A percentile compares a stretch with the other conserved stretches of the same genome.
Conservation (phyloP, 2,797 vertebrate genomes). For the Enteromius afrohamiltoni region DNA sequence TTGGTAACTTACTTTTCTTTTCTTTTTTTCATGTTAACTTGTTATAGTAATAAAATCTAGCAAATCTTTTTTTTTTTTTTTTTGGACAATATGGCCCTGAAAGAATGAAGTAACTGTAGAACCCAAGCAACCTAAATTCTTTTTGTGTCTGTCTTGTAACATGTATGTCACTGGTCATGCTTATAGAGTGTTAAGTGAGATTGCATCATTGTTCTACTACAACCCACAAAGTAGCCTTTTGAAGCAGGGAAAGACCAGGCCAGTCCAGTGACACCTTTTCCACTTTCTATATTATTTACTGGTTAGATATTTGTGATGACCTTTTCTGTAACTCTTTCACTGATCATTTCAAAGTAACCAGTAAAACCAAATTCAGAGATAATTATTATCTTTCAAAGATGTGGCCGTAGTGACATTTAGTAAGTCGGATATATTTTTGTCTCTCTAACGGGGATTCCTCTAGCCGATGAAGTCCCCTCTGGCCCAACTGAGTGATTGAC, state of each 20-base stretch:
- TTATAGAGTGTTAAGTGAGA: neutral
- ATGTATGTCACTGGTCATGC: neutral
- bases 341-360: conserved; percentile 36
- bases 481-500: neutral
- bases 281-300: conserved; percentile 56
- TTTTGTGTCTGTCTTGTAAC: neutral
- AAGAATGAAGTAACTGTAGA: neutral
- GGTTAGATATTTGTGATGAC: conserved; percentile 57
- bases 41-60: neutral
- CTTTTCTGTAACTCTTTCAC: conserved; percentile 52
- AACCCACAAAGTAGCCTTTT: conserved; percentile 30
- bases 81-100: neutral
- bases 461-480: conserved; percentile 43
- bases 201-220: neutral
- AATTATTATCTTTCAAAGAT: conserved; percentile 47
- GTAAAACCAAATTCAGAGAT: conserved; percentile 48
- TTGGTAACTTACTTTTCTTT: neutral
- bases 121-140: no score
- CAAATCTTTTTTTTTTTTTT: neutral
- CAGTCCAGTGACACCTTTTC: conserved; percentile 37
- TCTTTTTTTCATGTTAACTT: neutral
- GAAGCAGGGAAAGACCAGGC: conserved; percentile 55
- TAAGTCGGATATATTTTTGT: conserved; percentile 25
- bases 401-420: conserved; percentile 9
- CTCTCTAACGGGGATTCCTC: conserved; percentile 27